Percentiles rank a stretch among this genome's conserved stretches.
Conservation (phyloP, 2,888 invertebrate genomes). For the Acholoe squamosa region DNA sequence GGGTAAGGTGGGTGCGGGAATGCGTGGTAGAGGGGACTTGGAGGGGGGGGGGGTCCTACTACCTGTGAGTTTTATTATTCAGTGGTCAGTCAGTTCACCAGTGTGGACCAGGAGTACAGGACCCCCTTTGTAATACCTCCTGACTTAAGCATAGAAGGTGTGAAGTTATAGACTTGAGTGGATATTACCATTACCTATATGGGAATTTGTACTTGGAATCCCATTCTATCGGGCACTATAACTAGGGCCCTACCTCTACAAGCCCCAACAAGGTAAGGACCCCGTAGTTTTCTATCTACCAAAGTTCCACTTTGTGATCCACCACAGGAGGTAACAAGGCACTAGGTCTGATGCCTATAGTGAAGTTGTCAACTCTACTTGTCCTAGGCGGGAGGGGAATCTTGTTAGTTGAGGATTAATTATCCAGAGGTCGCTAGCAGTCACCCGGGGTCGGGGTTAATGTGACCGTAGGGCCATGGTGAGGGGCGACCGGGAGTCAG, state of each 20-base stretch:
- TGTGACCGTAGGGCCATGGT: background rate
- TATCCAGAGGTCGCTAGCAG: constrained; percentile 20
- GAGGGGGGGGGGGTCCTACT: constrained; percentile 2
- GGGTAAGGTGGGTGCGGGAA: background rate
- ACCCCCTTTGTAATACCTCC: background rate
- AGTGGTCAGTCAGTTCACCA: background rate
- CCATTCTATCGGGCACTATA: too few relatives aligned
- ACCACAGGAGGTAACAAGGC: too few relatives aligned
- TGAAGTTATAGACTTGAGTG: too few relatives aligned
- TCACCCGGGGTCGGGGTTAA: constrained; percentile 54
- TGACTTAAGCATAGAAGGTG: too few relatives aligned
- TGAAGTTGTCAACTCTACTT: constrained; percentile 4
- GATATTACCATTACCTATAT: too few relatives aligned
- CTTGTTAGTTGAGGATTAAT: constrained; percentile 58
- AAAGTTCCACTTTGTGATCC: too few relatives aligned
- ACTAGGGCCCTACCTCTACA: too few relatives aligned
- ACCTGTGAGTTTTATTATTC: background rate
- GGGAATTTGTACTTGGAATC: too few relatives aligned
- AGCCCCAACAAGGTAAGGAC: too few relatives aligned
- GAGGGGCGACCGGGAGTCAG: background rate
- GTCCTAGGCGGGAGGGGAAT: background rate
- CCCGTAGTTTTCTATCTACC: too few relatives aligned
- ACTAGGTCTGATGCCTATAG: background rate
- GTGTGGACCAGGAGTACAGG: background rate
- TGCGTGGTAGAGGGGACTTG: background rate